These are phyloP conservation scores for Zeugodacus cucurbitae DNA, from an alignment of 1,140 invertebrate species.

Conservation along the genomic window DNA sequence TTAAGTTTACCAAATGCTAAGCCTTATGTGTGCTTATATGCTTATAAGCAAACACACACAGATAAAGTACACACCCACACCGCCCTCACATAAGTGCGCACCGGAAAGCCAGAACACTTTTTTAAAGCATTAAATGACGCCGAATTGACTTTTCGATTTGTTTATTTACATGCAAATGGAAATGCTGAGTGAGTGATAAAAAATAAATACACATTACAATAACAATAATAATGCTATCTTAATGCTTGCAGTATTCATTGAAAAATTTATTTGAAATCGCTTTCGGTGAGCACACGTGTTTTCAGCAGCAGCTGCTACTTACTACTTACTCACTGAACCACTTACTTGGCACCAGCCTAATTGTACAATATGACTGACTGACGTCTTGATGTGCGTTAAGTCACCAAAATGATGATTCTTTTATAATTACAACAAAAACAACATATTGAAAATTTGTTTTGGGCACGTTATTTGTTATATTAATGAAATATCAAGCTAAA, in stretches of 20 bases:
- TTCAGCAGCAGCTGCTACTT: neutral
- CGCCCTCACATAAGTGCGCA: neutral
- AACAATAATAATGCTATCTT: neutral
- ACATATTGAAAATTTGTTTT: too few species aligned
- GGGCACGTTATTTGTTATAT: too few species aligned
- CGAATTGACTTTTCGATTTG: neutral
- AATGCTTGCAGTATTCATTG: neutral
- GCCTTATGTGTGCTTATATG: neutral
- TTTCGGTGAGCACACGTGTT: neutral
- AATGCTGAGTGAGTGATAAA: neutral
- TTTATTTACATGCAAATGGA: constrained; percentile 12
- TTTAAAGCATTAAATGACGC: neutral
- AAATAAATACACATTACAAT: neutral
- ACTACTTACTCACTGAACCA: too few species aligned
- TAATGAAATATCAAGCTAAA: too few species aligned
- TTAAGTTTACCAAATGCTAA: neutral
- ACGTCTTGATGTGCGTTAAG: neutral
- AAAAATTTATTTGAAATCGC: neutral
- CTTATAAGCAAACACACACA: neutral
- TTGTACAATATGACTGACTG: neutral
- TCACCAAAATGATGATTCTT: neutral
- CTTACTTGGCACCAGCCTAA: neutral
- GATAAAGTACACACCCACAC: neutral
- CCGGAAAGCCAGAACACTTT: neutral
- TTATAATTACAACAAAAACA: neutral